Conservation (phyloP, 2,797 vertebrate species). For the Lacerta agilis region DNA sequence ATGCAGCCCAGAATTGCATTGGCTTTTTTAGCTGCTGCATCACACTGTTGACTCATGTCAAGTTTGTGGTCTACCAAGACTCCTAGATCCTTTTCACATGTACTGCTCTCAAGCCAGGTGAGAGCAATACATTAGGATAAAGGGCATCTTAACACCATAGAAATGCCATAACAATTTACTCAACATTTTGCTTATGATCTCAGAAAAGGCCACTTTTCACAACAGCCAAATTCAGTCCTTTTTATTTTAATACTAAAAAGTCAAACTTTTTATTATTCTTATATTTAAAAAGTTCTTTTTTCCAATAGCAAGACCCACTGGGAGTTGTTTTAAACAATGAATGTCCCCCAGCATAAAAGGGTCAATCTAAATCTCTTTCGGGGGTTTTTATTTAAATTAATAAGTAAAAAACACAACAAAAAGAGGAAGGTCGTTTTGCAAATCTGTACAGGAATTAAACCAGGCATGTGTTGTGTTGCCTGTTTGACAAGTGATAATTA, state of each 20-base stretch:
- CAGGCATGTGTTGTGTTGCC: not conserved
- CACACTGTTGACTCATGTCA: too few relatives aligned
- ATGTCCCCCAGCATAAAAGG: not conserved
- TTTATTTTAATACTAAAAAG: too few relatives aligned
- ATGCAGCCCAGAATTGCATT: too few relatives aligned
- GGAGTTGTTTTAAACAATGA: not conserved
- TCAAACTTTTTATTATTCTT: not conserved
- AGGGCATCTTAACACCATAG: not conserved
- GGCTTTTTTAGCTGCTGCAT: too few relatives aligned
- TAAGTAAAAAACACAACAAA: not conserved
- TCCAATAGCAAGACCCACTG: not conserved
- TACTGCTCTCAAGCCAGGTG: too few relatives aligned
- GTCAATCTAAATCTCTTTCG: not conserved
- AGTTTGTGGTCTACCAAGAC: too few relatives aligned
- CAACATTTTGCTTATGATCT: not conserved
- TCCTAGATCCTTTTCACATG: too few relatives aligned
- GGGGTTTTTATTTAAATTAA: too few relatives aligned
- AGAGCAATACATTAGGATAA: too few relatives aligned
- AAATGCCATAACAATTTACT: not conserved
- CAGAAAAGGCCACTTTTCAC: not conserved
- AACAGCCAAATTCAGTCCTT: not conserved
- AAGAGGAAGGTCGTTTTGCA: not conserved
- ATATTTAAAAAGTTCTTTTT: not conserved
- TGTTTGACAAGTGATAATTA: slow-evolving; percentile 24
- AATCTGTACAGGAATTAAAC: slow-evolving; percentile 9